A percentile compares a stretch with the other conserved stretches of the same genome.
Conservation (phyloP, 2,888 invertebrate species). For the Eupeodes luniger region DNA sequence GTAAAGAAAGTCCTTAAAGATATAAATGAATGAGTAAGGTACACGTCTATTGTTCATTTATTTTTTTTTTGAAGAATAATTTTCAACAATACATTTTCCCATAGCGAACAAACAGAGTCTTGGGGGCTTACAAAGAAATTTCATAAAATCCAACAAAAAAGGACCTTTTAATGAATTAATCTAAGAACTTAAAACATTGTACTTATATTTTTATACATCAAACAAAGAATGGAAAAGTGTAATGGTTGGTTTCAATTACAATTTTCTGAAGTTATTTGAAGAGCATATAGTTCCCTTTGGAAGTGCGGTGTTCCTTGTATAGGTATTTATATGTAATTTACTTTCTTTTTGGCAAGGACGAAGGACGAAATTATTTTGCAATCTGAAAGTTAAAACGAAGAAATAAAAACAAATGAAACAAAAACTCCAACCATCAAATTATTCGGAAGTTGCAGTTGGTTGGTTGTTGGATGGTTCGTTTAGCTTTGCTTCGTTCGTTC, state of each 20-base stretch:
- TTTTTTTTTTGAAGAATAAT: not conserved
- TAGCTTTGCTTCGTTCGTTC: not conserved
- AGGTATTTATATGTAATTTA: no score
- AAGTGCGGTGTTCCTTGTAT: not conserved
- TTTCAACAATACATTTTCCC: not conserved
- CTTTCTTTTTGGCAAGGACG: not conserved
- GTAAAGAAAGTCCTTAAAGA: not conserved
- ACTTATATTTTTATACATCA: not conserved
- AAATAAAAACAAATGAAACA: not conserved
- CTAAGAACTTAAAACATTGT: not conserved
- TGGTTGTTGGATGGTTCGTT: not conserved
- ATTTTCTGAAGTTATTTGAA: not conserved
- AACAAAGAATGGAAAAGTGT: not conserved
- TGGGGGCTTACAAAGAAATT: not conserved
- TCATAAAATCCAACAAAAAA: not conserved
- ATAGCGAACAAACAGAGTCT: not conserved
- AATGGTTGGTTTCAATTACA: conserved; percentile 7
- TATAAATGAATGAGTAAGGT: not conserved
- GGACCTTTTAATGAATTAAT: not conserved
- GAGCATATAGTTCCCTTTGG: not conserved
- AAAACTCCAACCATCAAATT: not conserved
- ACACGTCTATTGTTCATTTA: not conserved
- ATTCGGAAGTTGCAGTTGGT: not conserved
- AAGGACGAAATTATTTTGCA: not conserved
- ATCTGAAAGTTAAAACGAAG: not conserved